A percentile compares a stretch with the other conserved stretches of the same genome.
These are phyloP conservation scores for Callyntrura guangdongensis DNA, from an alignment of 2,888 invertebrate genomes.

Conservation along the genomic window DNA sequence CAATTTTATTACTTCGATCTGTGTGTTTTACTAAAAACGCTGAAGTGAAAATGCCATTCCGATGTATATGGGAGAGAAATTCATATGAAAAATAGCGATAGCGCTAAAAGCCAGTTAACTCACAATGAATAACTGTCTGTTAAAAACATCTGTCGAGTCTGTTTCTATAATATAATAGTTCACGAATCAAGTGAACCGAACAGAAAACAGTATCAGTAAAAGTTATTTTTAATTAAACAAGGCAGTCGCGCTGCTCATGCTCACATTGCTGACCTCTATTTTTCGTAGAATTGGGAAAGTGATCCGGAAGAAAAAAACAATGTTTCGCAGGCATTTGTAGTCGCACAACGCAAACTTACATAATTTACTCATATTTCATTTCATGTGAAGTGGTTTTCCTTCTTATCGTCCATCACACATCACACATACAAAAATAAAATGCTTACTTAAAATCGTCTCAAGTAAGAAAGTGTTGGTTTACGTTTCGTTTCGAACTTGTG, in stretches of 20 bases:
- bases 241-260: constrained; percentile 39
- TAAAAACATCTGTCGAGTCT: constrained; percentile 36
- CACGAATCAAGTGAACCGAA: background rate
- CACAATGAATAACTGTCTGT: constrained; percentile 5
- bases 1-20: constrained; percentile 6
- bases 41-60: background rate
- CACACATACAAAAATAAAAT: background rate
- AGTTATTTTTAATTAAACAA: constrained; percentile 60
- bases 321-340: constrained; percentile 26
- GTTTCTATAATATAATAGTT: background rate
- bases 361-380: background rate
- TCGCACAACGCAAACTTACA: background rate
- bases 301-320: constrained; percentile 56
- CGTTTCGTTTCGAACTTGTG: background rate
- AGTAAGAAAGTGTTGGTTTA: constrained; percentile 6
- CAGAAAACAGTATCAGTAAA: constrained; percentile 7
- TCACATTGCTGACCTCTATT: constrained; percentile 58
- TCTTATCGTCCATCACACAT: constrained; percentile 40
- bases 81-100: constrained; percentile 12
- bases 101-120: background rate
- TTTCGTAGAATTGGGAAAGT: constrained; percentile 26
- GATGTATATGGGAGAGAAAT: background rate
- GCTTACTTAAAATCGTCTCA: constrained; percentile 5
- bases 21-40: background rate
- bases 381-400: constrained; percentile 33